Percentiles rank a stretch among this genome's conserved stretches.
phyloP scores from a whole-genome alignment of 2,113 vertebrate genomes.

The Heterocephalus glaber region DNA sequence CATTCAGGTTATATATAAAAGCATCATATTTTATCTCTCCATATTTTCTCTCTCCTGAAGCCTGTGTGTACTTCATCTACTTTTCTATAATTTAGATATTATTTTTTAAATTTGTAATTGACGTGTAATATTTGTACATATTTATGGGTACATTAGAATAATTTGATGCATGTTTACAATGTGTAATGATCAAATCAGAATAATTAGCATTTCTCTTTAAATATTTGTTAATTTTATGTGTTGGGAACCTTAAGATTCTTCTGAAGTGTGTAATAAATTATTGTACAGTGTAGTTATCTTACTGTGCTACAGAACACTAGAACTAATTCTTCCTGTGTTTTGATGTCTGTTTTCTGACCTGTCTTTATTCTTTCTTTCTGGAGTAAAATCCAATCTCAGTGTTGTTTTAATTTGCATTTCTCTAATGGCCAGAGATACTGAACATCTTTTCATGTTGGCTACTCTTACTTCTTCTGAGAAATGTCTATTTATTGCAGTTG shows the following conservation, averaged over 20 bases:
- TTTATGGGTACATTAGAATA: background rate
- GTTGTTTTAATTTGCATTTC: background rate
- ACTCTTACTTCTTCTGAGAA: background rate
- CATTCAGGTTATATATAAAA: background rate
- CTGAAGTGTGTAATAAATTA: background rate
- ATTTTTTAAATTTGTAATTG: background rate
- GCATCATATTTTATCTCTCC: background rate
- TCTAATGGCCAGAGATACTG: background rate
- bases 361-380: background rate
- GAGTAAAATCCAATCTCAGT: background rate
- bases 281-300: background rate
- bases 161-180: background rate
- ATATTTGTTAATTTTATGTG: background rate
- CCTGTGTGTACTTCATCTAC: background rate
- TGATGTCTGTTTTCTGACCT: background rate
- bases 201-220: background rate
- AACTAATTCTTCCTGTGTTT: background rate
- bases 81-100: background rate
- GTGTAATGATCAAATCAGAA: background rate
- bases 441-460: background rate
- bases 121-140: no score
- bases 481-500: background rate
- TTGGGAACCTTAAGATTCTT: background rate
- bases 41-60: background rate
- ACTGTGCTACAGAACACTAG: background rate